A percentile compares a stretch with the other conserved stretches of the same genome.
These are phyloP conservation scores for Epizoanthus scotinus DNA, from an alignment of 92 coral and sea anemone genomes.

Conservation along the genomic window DNA sequence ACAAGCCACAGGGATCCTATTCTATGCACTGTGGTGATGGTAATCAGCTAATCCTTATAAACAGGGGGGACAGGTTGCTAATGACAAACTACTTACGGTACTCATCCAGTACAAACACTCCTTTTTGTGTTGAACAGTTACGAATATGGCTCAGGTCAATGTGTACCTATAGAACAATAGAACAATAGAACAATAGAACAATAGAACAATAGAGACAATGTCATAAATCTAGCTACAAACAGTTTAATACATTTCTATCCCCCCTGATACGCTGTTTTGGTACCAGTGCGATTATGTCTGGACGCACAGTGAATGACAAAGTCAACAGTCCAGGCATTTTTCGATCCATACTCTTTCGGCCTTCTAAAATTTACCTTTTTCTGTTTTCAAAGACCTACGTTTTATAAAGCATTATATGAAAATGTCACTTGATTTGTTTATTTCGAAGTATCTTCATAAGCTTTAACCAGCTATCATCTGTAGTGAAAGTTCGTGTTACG, in stretches of 20 bases:
- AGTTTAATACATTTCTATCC: not conserved
- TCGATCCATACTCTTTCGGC: too few species aligned
- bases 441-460: not conserved
- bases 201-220: not conserved
- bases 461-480: not conserved
- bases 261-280: too few species aligned
- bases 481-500: not conserved
- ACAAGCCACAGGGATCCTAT: too few species aligned
- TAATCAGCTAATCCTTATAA: too few species aligned
- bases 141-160: conserved; percentile 90
- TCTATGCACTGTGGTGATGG: too few species aligned
- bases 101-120: conserved; percentile 92
- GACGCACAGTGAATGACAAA: not conserved
- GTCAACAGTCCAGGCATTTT: too few species aligned
- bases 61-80: not conserved
- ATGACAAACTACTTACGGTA: conserved; percentile 68
- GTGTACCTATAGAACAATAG: conserved; percentile 71
- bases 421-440: too few species aligned
- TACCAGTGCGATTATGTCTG: too few species aligned
- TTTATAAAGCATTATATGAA: too few species aligned
- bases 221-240: not conserved
- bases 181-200: too few species aligned
- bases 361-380: too few species aligned
- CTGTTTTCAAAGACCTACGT: too few species aligned
- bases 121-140: conserved; percentile 97